Conservation (phyloP, 2,888 invertebrate species). For the Agelastica alni region DNA sequence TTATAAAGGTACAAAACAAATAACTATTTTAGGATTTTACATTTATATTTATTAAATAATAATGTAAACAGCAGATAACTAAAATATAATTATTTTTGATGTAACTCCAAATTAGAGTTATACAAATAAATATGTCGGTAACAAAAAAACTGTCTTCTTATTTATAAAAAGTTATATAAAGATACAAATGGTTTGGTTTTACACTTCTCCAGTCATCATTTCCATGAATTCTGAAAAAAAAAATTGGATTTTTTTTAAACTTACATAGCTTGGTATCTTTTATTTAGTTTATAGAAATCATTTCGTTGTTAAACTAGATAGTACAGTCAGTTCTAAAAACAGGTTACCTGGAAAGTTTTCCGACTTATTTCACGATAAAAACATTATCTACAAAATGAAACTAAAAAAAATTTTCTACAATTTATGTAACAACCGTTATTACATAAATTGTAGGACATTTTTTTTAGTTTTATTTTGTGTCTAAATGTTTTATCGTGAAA, state of each 20-base stretch:
- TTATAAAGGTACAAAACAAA: conserved; percentile 31
- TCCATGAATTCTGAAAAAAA: conserved; percentile 88
- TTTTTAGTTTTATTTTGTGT: too few relatives aligned
- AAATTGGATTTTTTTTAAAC: conserved; percentile 40
- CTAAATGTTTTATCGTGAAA: too few relatives aligned
- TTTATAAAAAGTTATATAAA: conserved; percentile 25
- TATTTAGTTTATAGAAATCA: neutral
- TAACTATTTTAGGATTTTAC: conserved; percentile 26
- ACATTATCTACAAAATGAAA: too few relatives aligned
- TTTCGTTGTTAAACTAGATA: too few relatives aligned
- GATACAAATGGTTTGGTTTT: conserved; percentile 30
- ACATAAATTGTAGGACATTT: too few relatives aligned
- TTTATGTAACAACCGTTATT: neutral
- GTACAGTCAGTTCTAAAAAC: too few relatives aligned
- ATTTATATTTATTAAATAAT: conserved; percentile 36
- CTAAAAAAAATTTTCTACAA: too few relatives aligned
- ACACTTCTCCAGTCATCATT: conserved; percentile 89
- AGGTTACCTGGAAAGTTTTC: too few relatives aligned
- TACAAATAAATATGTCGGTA: conserved; percentile 33
- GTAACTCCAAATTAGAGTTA: conserved; percentile 32
- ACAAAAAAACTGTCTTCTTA: conserved; percentile 37
- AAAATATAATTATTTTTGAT: conserved; percentile 40
- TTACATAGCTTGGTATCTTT: neutral
- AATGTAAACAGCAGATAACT: conserved; percentile 37
- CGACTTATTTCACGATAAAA: too few relatives aligned